phyloP scores from a whole-genome alignment of 2,888 invertebrate species.

The Drosophila stalkeri region DNA sequence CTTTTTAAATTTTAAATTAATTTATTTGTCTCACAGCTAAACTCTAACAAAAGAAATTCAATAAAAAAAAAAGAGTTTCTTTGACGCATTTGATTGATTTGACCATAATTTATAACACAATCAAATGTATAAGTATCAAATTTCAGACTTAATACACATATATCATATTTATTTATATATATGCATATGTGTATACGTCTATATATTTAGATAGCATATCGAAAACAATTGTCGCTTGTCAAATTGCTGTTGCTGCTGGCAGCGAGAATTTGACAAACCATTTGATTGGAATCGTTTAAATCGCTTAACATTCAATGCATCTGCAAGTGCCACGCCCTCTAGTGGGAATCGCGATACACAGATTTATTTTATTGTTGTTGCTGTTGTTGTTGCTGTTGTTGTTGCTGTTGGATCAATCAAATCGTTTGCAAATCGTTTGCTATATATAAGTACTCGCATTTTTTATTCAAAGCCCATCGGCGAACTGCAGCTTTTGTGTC shows the following conservation, averaged over 20 bases:
- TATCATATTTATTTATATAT: slow-evolving; percentile 11
- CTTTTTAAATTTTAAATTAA: neutral
- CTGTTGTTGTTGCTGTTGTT: neutral
- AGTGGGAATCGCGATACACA: slow-evolving; percentile 1
- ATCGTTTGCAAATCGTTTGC: slow-evolving; percentile 67
- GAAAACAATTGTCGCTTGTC: slow-evolving; percentile 65
- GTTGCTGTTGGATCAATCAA: slow-evolving; percentile 49
- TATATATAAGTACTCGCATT: slow-evolving; percentile 52
- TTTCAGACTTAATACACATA: slow-evolving; percentile 10
- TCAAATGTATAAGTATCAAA: neutral
- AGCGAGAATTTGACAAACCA: slow-evolving; percentile 41
- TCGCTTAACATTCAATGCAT: slow-evolving; percentile 76
- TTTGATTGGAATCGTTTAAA: slow-evolving; percentile 59
- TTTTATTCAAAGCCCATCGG: slow-evolving; percentile 78
- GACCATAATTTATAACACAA: neutral
- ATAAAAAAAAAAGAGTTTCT: neutral
- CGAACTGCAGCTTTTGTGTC: slow-evolving; percentile 78
- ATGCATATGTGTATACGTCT: neutral
- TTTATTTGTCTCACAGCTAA: no score
- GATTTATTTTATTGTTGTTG: neutral
- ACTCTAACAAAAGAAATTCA: neutral
- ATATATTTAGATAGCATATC: slow-evolving; percentile 44
- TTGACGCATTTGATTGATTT: slow-evolving; percentile 1
- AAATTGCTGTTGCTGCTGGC: slow-evolving; percentile 28
- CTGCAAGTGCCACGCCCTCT: slow-evolving; percentile 58